A percentile compares a stretch with the other conserved stretches of the same genome.
phyloP scores from a whole-genome alignment of 2,888 invertebrate species.

The Drosophila subsilvestris region DNA sequence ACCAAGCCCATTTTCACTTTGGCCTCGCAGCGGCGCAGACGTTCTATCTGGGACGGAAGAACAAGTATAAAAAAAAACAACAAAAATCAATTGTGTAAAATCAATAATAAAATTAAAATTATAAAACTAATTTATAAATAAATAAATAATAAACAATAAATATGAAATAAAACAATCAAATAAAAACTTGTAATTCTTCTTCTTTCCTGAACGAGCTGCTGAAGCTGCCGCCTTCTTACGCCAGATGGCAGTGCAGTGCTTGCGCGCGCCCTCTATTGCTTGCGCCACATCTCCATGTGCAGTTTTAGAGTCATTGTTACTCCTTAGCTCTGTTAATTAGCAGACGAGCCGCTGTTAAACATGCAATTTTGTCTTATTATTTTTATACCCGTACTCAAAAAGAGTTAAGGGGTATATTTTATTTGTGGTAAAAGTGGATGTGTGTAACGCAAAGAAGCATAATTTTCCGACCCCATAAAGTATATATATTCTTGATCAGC shows the following conservation, averaged over 20 bases:
- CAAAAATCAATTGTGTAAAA: background rate
- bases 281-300: conserved; percentile 25
- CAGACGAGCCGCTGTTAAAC: conserved; percentile 18
- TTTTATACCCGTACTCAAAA: too few species aligned
- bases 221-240: conserved; percentile 47
- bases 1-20: conserved; percentile 71
- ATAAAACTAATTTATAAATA: background rate
- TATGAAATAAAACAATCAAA: background rate
- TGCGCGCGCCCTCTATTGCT: conserved; percentile 66
- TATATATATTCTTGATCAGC: too few species aligned
- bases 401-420: too few species aligned
- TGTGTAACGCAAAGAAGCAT: too few species aligned
- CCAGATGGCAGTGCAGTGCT: conserved; percentile 60
- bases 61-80: background rate
- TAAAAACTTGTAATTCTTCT: background rate
- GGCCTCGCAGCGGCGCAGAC: conserved; percentile 77
- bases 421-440: too few species aligned
- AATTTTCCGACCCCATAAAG: too few species aligned
- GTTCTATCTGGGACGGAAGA: conserved; percentile 39
- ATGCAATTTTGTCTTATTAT: background rate
- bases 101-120: background rate
- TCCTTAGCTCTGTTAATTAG: conserved; percentile 53
- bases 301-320: conserved; percentile 61
- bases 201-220: background rate
- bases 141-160: background rate